phyloP scores from a whole-genome alignment of 2,888 invertebrate genomes.

The Agonopterix alstromeriana region DNA sequence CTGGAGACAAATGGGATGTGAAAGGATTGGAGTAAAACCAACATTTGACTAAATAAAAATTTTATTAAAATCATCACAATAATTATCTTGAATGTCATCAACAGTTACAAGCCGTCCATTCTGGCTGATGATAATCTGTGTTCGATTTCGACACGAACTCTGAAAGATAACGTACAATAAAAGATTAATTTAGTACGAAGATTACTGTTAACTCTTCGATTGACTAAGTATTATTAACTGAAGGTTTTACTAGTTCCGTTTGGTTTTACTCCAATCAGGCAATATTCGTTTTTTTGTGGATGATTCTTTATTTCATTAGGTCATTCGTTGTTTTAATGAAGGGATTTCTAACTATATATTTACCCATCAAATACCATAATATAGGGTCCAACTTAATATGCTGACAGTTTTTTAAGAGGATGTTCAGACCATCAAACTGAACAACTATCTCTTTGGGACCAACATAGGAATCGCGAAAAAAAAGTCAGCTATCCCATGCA shows the following conservation, averaged over 20 bases:
- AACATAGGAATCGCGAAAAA: too few species aligned
- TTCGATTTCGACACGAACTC: conserved; percentile 34
- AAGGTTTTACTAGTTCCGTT: conserved; percentile 4
- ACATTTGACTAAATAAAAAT: conserved; percentile 10
- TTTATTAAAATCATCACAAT: background rate
- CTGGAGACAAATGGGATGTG: background rate
- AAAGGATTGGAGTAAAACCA: conserved; percentile 36
- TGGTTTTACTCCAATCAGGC: conserved; percentile 26
- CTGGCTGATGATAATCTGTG: conserved; percentile 7
- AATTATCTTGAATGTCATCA: background rate
- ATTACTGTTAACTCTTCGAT: background rate
- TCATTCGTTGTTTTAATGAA: too few species aligned
- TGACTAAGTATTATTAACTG: conserved; percentile 1
- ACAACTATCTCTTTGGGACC: too few species aligned
- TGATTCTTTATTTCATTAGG: too few species aligned
- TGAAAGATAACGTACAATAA: conserved; percentile 43
- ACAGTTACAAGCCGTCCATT: background rate
- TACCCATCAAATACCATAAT: too few species aligned
- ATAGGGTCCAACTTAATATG: too few species aligned
- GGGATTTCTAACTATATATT: too few species aligned
- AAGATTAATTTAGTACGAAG: conserved; percentile 10
- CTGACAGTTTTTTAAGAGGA: too few species aligned
- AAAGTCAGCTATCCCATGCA: too few species aligned
- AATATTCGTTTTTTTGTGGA: too few species aligned
- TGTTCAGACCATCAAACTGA: too few species aligned